Base-by-base conservation (phyloP, 2,888 invertebrate genomes). In the Pomacea canaliculata region DNA sequence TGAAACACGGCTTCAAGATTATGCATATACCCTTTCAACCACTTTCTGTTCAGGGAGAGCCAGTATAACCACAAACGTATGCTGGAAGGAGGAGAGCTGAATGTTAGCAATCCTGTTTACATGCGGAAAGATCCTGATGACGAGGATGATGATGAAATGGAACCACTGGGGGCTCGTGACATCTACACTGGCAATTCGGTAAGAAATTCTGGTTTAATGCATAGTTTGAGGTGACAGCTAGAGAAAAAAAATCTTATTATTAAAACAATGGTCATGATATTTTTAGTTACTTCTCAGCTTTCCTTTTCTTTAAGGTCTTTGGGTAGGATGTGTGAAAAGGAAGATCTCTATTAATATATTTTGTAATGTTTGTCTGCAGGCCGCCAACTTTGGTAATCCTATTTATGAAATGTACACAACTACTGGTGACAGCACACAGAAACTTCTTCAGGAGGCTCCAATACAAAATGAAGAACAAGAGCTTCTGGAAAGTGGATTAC, bases 341-440 rank as follows among this genome's bases (percentile, higher is more conserved):
- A 37, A 5, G 37, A 37, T 37, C 37, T 37, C 37, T 56, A 16
- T 56, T 56, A 8, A n/a, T 48, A 48, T 59, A 19, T 18, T 19
- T 67, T 9, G 12, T 69, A 56, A 19, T 68, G 27, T 69, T 7
- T 69, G 51, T 66, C 27, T 59, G 75, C 85, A 88, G 88, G 81
- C 97, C 73, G 92, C 91, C 46, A 98, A 99, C 92, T 99, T 99
- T 92, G 95, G 96, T 88, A 99, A 99, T 92, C 98, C 98, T 70
- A 97, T 98, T 96, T 99, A 98, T 91, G 98, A 99, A 89, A 96
- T 92, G 84, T 91, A 92, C 80, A 79, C 75, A 67, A 68, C n/a
- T 48, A 71, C 73, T 27, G 78, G 79, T 63, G 82, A 83, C 59
- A 83, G 82, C 77, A 81, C 81, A 48, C 83, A 82, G 70, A 83